Evolutionary conservation across 1,140 invertebrate genomes (phyloP).

Genomic region (Eumeta japonica): DNA sequence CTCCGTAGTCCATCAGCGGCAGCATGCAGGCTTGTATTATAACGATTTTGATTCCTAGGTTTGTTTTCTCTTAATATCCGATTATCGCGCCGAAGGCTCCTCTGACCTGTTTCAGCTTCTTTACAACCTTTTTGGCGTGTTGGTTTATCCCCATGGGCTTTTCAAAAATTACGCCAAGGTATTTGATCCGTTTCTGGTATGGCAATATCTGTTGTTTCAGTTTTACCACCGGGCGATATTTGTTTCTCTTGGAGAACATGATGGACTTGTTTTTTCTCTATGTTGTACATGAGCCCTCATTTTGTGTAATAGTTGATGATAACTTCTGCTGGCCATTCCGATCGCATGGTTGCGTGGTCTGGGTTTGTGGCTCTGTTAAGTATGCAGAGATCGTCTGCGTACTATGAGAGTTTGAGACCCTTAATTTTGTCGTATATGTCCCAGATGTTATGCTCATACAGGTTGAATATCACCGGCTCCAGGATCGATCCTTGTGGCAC

Average conservation of each 20-base stretch:
- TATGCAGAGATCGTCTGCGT: no score
- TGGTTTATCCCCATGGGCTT: slow-evolving; percentile 8
- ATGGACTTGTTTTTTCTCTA: slow-evolving; percentile 8
- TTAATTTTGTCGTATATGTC: slow-evolving; percentile 1
- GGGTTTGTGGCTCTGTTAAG: no score
- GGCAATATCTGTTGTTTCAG: slow-evolving; percentile 2
- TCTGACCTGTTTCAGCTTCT: slow-evolving; percentile 8
- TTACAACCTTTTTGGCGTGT: slow-evolving; percentile 4
- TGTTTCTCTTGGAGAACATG: slow-evolving; percentile 6
- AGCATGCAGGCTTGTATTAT: slow-evolving; percentile 9
- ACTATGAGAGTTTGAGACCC: slow-evolving; percentile 4
- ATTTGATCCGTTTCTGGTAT: slow-evolving; percentile 4
- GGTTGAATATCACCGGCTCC: slow-evolving; percentile 6
- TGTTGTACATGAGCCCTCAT: slow-evolving; percentile 7
- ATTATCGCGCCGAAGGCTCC: slow-evolving; percentile 7
- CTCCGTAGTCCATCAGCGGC: slow-evolving; percentile 8
- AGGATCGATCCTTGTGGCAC: slow-evolving; percentile 10
- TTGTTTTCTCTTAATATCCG: slow-evolving; percentile 3
- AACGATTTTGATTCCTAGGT: slow-evolving; percentile 1
- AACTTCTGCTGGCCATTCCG: slow-evolving; percentile 5
- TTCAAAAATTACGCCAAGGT: slow-evolving; percentile 6
- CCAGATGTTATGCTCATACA: slow-evolving; percentile 4
- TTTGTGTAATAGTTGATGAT: slow-evolving; percentile 7
- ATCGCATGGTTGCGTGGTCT: no score
- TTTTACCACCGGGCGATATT: slow-evolving; percentile 5